Percentiles rank a stretch among this genome's conserved stretches.
Conservation (phyloP, 1,140 invertebrate genomes). For the Limonius californicus region DNA sequence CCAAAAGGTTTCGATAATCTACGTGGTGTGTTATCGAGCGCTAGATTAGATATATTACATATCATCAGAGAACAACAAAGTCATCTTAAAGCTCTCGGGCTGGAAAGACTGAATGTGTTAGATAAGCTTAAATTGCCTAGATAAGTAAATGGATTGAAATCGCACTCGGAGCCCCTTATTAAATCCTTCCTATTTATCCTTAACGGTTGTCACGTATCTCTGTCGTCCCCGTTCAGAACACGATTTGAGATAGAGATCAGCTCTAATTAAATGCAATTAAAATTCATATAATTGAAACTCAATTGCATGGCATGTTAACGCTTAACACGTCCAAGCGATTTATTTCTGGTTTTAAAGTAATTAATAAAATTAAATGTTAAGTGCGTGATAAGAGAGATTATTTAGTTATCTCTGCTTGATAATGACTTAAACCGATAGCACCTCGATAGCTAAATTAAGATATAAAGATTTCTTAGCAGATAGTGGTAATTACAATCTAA, state of each 20-base stretch:
- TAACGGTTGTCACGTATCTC: not conserved
- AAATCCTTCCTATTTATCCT: constrained; percentile 1
- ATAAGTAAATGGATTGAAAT: constrained; percentile 18
- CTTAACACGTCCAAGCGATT: not conserved
- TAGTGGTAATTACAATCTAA: constrained; percentile 4
- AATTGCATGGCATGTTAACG: constrained; percentile 9
- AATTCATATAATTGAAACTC: constrained; percentile 6
- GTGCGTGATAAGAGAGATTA: constrained; percentile 14
- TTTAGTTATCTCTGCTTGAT: constrained; percentile 16
- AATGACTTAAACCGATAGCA: not conserved
- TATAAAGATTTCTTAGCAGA: constrained; percentile 16
- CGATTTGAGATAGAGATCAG: constrained; percentile 3
- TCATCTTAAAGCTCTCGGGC: not conserved
- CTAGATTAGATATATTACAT: not conserved
- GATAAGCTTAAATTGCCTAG: constrained; percentile 18
- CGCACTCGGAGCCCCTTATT: constrained; percentile 10
- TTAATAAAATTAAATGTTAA: constrained; percentile 16
- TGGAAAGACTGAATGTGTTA: not conserved
- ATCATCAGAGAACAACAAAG: not conserved
- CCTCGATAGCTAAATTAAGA: constrained; percentile 21
- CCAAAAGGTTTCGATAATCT: constrained; percentile 7
- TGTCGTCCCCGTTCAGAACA: not conserved
- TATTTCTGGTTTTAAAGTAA: not conserved
- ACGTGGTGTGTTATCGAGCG: not conserved
- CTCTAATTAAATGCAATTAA: constrained; percentile 10